Base-by-base conservation (phyloP, 2,113 vertebrate genomes). In the Hemichromis elongatus region DNA sequence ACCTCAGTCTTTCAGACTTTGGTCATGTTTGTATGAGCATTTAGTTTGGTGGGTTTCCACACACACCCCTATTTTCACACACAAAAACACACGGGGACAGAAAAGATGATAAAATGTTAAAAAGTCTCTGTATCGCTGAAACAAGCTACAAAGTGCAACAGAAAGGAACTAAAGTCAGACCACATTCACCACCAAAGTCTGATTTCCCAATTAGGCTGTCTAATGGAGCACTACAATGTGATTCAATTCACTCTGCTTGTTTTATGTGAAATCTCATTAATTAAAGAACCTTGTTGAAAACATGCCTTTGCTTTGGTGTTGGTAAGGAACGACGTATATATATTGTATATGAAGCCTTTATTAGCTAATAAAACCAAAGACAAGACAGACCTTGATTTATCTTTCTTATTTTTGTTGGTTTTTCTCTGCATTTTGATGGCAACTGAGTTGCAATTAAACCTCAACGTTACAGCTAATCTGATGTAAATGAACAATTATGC, bases 201-300 rank as follows among this genome's bases (percentile, higher is more conserved):
- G 14, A 9, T 68, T 42, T 68, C 35, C n/a, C 37, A 24, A 6
- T 68, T 9, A 68, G 37, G 12, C 37, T 40, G 4, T 21, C 30
- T 0, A 1, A 63, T 63, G 30, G 0, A 63, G 11, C 18, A 35
- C 35, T 68, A 26, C 21, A 9, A 26, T 0, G 7, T 16, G 7
- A 42, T 42, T 68, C 11, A 24, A 68, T 26, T 42, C 2, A 19
- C 3, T 3, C 37, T 16, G 63, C 7, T 4, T 24, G n/a, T 6
- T 42, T 42, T 26, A 35, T 0, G 63, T 9, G 37, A 42, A 42
- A 68, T 24, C 37, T 0, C 2, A 68, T 14, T 68, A 14, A 68
- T 42, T 68, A 68, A 42, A 2, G 21, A 68, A 24, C 12, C 7
- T 21, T 68, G 24, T 21, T 40, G 57, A 61, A 61, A 61, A 61